These are phyloP conservation scores for Diarsia dahlii DNA, from an alignment of 2,888 invertebrate species.

Conservation along the genomic window DNA sequence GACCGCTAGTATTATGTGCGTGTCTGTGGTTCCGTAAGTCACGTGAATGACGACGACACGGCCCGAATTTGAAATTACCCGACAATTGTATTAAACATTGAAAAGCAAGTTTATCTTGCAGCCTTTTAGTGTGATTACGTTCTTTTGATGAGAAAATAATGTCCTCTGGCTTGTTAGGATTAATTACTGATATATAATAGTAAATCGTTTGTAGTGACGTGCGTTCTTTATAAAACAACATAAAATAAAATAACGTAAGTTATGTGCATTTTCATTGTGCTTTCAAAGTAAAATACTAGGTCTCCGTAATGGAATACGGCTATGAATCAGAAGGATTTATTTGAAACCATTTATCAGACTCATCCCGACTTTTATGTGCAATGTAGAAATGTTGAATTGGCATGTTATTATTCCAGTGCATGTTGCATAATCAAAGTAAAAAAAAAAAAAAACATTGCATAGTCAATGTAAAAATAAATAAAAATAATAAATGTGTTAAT, in stretches of 20 bases:
- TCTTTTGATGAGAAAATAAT: background rate
- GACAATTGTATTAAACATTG: slow-evolving; percentile 67
- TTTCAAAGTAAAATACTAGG: slow-evolving; percentile 47
- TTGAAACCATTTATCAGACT: slow-evolving; percentile 55
- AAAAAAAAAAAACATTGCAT: no score
- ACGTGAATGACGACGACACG: slow-evolving; percentile 73
- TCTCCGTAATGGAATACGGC: slow-evolving; percentile 52
- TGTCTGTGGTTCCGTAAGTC: slow-evolving; percentile 46
- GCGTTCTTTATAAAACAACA: slow-evolving; percentile 12
- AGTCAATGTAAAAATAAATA: background rate
- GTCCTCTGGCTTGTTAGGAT: background rate
- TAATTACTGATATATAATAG: slow-evolving; percentile 4
- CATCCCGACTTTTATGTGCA: slow-evolving; percentile 56
- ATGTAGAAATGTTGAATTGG: slow-evolving; percentile 50
- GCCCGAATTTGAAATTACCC: slow-evolving; percentile 72
- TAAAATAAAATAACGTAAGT: slow-evolving; percentile 11
- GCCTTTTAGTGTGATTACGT: background rate
- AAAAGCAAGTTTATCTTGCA: background rate
- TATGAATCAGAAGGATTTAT: slow-evolving; percentile 60
- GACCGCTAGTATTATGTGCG: slow-evolving; percentile 27
- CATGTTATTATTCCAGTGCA: slow-evolving; percentile 17
- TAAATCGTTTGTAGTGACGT: background rate
- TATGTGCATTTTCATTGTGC: slow-evolving; percentile 27
- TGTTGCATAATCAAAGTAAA: background rate
- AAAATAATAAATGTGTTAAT: no score